Evolutionary conservation across 2,888 invertebrate species (phyloP), one percentile per base, ranked within the genome.

Genomic region (Melikaiella ostensackeni): DNA sequence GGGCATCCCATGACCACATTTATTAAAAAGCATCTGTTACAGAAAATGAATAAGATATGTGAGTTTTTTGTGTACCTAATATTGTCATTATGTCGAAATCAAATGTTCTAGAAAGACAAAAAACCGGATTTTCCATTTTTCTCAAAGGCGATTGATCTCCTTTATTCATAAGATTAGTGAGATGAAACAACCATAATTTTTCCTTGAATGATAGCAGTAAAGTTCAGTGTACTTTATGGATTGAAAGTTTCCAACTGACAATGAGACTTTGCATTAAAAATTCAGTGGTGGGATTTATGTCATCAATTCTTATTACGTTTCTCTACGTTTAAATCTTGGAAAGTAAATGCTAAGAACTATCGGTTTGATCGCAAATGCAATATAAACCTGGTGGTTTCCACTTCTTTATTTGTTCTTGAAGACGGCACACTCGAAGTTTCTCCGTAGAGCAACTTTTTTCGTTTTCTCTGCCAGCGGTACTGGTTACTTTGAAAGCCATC

Each of bases 401-500:
- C 80, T 84, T 84, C 78, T 85, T 79, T 84, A 83, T 83, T 85
- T 85, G 84, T 83, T 84, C 78, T 76, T 77, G n/a, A 46, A 46
- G 46, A 13, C n/a, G n/a, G 7, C 46, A n/a, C 46, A 46, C 24
- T 61, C 21, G 66, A 73, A 78, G 73, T 78, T 77, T 78, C 74
- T 77, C 75, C 63, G 73, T 75, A 74, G 70, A 27, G 55, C 24
- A 21, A 24, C 46, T 46, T 66, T 38, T 57, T 61, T 81, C 80
- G 78, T 83, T 85, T 83, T 55, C n/a, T 76, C 79, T 82, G 80
- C 77, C 73, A 75, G 70, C 78, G 74, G 77, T 74, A 77, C 77
- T 77, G 84, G 82, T 83, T 85, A 83, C 82, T 85, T 82, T 83
- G 83, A 83, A 84, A 86, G 83, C 83, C 83, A 83, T 84, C 83